Percentiles rank a stretch among this genome's conserved stretches.
Conservation (phyloP, 2,113 vertebrate genomes). For the Otolemur garnettii region DNA sequence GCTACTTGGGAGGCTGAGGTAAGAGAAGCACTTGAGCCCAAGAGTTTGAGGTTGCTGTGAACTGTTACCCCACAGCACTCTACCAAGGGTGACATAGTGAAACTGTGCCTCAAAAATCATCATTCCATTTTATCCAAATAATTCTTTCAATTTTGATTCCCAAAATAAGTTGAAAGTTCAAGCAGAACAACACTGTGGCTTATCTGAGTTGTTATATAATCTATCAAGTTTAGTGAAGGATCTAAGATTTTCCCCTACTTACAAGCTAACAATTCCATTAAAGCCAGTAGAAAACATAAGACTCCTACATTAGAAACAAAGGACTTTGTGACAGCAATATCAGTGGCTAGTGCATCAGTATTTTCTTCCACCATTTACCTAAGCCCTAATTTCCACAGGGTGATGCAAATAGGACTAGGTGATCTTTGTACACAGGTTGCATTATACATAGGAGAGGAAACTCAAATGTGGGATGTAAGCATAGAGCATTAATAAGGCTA, state of each 20-base stretch:
- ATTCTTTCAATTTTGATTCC: not conserved
- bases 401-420: not conserved
- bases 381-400: not conserved
- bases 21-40: too few species aligned
- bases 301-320: not conserved
- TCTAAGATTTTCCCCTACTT: conserved; percentile 5
- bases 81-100: too few species aligned
- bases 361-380: not conserved
- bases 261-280: conserved; percentile 5
- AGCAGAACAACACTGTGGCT: not conserved
- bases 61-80: too few species aligned
- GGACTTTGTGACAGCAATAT: not conserved
- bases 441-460: not conserved
- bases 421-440: not conserved
- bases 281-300: not conserved
- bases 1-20: too few species aligned
- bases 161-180: conserved; percentile 38
- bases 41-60: too few species aligned
- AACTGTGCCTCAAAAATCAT: not conserved
- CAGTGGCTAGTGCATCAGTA: not conserved
- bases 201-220: conserved; percentile 29
- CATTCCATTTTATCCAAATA: not conserved
- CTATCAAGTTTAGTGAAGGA: not conserved
- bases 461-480: not conserved
- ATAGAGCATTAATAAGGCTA: conserved; percentile 14